Evolutionary conservation across 1,140 invertebrate species (phyloP).

Genomic region (Drosophila suzukii): DNA sequence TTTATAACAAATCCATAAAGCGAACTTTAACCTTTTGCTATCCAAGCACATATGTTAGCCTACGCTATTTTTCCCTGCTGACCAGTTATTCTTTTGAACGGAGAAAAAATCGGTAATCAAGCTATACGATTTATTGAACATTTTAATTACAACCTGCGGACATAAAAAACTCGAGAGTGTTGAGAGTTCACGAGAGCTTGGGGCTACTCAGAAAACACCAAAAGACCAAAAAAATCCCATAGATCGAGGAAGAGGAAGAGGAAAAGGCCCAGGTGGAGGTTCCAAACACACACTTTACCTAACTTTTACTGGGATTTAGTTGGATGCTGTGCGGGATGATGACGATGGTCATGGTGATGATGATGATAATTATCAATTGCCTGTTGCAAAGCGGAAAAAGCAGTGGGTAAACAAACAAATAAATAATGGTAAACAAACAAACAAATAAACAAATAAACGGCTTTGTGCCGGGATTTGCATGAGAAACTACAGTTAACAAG

Average conservation of each 20-base stretch:
- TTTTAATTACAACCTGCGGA: conserved; percentile 76
- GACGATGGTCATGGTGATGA: conserved; percentile 11
- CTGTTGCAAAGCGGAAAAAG: conserved; percentile 66
- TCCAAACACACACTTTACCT: conserved; percentile 10
- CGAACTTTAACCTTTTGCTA: not conserved
- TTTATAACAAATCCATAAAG: conserved; percentile 2
- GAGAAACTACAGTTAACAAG: conserved; percentile 70
- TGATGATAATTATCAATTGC: conserved; percentile 65
- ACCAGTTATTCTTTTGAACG: not conserved
- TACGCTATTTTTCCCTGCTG: not conserved
- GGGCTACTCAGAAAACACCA: conserved; percentile 37
- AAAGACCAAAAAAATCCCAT: conserved; percentile 1
- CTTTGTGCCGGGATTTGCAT: conserved; percentile 67
- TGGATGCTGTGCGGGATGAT: conserved; percentile 32
- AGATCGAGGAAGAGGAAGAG: conserved; percentile 14
- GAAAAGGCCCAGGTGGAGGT: conserved; percentile 50
- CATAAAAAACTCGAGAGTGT: conserved; percentile 54
- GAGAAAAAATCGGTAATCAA: conserved; percentile 28
- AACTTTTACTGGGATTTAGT: conserved; percentile 11
- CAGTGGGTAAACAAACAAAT: conserved; percentile 59
- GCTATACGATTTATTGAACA: conserved; percentile 66
- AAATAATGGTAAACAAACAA: conserved; percentile 47
- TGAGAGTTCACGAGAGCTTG: conserved; percentile 36
- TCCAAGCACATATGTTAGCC: conserved; percentile 25
- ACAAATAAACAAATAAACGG: conserved; percentile 42